phyloP scores from a whole-genome alignment of 2,113 vertebrate genomes.

The Tauraco erythrolophus region DNA sequence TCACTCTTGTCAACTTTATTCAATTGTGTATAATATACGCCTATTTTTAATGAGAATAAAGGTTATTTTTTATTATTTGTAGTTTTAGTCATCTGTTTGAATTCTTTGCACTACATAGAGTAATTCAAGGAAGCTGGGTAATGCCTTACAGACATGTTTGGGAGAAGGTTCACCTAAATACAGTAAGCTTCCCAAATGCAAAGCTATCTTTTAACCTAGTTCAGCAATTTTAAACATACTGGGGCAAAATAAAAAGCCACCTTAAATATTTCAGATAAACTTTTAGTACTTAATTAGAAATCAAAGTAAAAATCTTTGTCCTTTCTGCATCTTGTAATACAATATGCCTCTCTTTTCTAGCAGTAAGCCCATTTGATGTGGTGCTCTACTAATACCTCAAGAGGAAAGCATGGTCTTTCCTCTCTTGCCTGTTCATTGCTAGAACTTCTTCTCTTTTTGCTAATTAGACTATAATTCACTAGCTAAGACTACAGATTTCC shows the following conservation, averaged over 20 bases:
- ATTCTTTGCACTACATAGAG: neutral
- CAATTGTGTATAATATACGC: neutral
- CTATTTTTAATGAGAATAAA: constrained; percentile 59
- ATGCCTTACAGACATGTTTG: neutral
- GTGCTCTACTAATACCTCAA: neutral
- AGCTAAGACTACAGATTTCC: neutral
- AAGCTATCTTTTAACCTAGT: neutral
- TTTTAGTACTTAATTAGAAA: neutral
- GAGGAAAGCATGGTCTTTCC: neutral
- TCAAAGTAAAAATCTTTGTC: neutral
- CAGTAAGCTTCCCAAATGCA: neutral
- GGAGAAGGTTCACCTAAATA: neutral
- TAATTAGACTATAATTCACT: neutral
- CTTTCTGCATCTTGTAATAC: neutral
- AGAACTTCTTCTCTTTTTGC: neutral
- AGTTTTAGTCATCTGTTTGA: neutral
- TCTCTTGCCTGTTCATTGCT: neutral
- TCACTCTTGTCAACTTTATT: neutral
- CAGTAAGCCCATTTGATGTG: neutral
- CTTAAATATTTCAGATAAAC: neutral
- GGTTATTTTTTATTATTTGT: constrained; percentile 35
- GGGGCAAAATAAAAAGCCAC: neutral
- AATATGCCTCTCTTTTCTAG: neutral
- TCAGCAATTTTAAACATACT: neutral
- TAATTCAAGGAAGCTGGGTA: neutral